Evolutionary conservation across 2,888 invertebrate genomes (phyloP).

Genomic region (Aspidiotus rigidus): DNA sequence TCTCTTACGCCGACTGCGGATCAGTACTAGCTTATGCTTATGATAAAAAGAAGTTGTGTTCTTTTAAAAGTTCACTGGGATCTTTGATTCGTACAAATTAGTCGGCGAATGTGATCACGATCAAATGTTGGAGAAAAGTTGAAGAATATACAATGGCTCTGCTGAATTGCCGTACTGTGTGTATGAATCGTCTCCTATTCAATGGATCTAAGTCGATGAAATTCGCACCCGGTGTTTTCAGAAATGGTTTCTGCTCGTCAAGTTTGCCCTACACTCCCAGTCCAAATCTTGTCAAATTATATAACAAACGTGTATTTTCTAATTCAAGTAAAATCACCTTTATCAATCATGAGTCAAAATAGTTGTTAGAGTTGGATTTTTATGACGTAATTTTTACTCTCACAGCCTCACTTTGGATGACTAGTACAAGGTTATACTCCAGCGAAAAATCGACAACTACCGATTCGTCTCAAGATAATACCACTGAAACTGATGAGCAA

Average conservation of each 20-base stretch:
- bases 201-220: neutral
- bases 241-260: neutral
- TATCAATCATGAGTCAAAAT: neutral
- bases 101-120: no score
- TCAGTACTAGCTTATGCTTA: no score
- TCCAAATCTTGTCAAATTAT: no score
- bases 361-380: neutral
- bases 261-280: no score
- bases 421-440: neutral
- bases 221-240: neutral
- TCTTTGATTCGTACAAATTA: no score
- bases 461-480: neutral
- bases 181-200: neutral
- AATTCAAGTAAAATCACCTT: no score
- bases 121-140: no score
- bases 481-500: constrained; percentile 14
- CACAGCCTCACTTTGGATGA: no score
- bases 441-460: neutral
- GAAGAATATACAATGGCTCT: neutral
- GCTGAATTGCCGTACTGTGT: neutral
- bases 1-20: no score
- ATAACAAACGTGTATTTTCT: no score
- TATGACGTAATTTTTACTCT: neutral
- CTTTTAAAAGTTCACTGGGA: no score
- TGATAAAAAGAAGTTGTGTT: no score